These are phyloP conservation scores for Bolinopsis microptera DNA, from an alignment of 37 sponge, comb jelly and placozoan genomes.

Conservation along the genomic window DNA sequence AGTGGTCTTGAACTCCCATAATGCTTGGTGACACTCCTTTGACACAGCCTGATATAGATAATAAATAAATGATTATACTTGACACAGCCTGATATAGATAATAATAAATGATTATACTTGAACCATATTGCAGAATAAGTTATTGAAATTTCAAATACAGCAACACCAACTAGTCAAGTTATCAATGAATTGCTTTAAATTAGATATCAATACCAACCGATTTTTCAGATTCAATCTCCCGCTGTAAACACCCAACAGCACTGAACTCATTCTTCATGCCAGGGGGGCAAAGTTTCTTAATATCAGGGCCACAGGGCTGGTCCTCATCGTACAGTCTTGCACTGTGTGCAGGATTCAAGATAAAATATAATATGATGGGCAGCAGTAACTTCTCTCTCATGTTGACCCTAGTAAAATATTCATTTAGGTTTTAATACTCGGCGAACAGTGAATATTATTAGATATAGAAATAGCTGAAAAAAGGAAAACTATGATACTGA, in stretches of 20 bases:
- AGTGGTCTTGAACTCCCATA: slow-evolving; percentile 34
- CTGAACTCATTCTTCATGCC: slow-evolving; percentile 31
- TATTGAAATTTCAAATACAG: no score
- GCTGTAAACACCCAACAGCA: neutral
- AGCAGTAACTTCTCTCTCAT: no score
- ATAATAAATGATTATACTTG: neutral
- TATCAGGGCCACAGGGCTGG: neutral
- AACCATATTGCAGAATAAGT: neutral
- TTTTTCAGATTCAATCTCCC: neutral
- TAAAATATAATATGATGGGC: no score
- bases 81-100: neutral
- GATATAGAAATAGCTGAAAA: no score
- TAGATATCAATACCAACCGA: no score
- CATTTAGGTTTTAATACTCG: no score
- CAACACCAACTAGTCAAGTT: no score
- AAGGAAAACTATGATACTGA: no score
- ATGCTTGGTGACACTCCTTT: slow-evolving; percentile 14
- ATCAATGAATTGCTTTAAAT: no score
- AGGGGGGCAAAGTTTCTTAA: neutral
- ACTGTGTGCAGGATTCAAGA: neutral
- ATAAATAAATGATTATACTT: neutral
- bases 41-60: slow-evolving; percentile 20
- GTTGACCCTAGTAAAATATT: no score
- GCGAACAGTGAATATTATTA: no score
- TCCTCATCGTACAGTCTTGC: neutral